phyloP scores from a whole-genome alignment of 2,797 vertebrate genomes.

The Chelon labrosus region DNA sequence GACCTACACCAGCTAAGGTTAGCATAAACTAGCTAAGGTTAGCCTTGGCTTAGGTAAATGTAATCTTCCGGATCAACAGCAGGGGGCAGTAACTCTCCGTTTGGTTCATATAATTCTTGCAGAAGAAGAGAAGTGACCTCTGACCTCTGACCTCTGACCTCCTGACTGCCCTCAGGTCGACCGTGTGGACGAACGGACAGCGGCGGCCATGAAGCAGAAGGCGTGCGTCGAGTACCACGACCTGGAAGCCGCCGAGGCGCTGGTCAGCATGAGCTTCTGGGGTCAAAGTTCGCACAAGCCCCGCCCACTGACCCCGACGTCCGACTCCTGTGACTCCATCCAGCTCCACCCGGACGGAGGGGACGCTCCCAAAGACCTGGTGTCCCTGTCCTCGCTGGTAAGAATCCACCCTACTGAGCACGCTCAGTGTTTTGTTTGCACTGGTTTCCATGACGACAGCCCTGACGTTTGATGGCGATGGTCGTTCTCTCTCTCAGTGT shows the following conservation, averaged over 20 bases:
- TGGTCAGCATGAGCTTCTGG: slow-evolving; percentile 99
- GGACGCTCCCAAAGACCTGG: slow-evolving; percentile 90
- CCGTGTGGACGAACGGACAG: slow-evolving; percentile 79
- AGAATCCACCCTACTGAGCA: slow-evolving; percentile 22
- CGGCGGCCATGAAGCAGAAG: slow-evolving; percentile 85
- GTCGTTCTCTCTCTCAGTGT: slow-evolving; percentile 81
- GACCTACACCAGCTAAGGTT: too few species aligned
- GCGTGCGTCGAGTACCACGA: slow-evolving; percentile 91
- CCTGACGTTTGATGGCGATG: too few species aligned
- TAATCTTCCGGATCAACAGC: too few species aligned
- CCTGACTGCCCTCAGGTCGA: slow-evolving; percentile 78
- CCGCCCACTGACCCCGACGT: slow-evolving; percentile 94
- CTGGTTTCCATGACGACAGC: too few species aligned
- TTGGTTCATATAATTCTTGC: too few species aligned
- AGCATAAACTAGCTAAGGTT: too few species aligned
- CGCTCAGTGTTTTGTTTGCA: too few species aligned
- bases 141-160: slow-evolving; percentile 14
- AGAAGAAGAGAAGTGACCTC: too few species aligned
- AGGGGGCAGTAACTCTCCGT: too few species aligned
- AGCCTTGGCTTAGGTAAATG: too few species aligned
- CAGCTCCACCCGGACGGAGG: slow-evolving; percentile 74
- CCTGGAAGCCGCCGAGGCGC: slow-evolving; percentile 94
- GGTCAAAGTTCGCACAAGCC: slow-evolving; percentile 90
- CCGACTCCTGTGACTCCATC: slow-evolving; percentile 93
- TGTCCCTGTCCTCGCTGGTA: slow-evolving; percentile 93